Conservation (phyloP, 2,888 invertebrate genomes). For the Tridacna gigas region DNA sequence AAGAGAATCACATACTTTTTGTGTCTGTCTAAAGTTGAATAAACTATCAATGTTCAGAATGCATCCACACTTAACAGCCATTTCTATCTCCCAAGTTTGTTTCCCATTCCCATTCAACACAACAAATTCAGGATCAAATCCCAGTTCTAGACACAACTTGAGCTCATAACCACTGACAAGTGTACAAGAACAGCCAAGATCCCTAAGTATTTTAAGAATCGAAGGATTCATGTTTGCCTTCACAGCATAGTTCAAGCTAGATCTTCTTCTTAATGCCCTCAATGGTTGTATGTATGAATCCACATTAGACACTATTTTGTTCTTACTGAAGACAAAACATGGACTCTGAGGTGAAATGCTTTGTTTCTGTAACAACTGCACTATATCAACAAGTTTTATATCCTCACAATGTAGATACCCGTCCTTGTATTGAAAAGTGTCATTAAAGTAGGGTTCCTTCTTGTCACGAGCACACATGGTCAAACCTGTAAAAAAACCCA, state of each 20-base stretch:
- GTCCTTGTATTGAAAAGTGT: conserved; percentile 35
- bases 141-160: conserved; percentile 81
- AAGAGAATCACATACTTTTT: conserved; percentile 68
- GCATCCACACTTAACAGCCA: conserved; percentile 81
- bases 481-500: too few species aligned
- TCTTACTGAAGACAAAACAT: conserved; percentile 79
- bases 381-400: conserved; percentile 53
- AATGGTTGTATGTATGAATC: conserved; percentile 68
- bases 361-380: conserved; percentile 30
- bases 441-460: neutral
- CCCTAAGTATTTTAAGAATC: conserved; percentile 76
- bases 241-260: conserved; percentile 80
- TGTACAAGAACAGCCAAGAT: conserved; percentile 72
- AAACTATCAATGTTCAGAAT: conserved; percentile 85
- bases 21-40: conserved; percentile 83
- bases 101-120: conserved; percentile 85
- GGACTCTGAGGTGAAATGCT: conserved; percentile 51
- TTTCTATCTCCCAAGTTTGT: conserved; percentile 82
- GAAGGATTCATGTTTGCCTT: conserved; percentile 84
- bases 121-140: conserved; percentile 79
- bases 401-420: conserved; percentile 69
- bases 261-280: conserved; percentile 40
- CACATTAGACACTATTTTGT: conserved; percentile 73
- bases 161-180: conserved; percentile 84
- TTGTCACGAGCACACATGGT: too few species aligned